These are phyloP conservation scores for Galerucella nymphaeae DNA, from an alignment of 2,888 invertebrate species.

Conservation along the genomic window DNA sequence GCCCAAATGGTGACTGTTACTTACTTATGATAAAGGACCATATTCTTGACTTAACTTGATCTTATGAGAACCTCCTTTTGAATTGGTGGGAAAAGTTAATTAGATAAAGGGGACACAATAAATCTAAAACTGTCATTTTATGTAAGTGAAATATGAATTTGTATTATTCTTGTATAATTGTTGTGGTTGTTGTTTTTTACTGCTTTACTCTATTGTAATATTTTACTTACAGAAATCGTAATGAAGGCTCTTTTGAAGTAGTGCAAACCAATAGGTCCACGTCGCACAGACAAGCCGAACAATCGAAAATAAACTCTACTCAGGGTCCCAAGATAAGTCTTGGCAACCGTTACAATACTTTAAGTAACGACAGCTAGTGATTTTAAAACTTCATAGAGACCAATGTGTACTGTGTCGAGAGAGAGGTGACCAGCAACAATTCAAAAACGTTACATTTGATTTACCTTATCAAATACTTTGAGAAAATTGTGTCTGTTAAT, in stretches of 20 bases:
- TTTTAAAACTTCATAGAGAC: conserved; percentile 49
- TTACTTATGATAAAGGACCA: too few species aligned
- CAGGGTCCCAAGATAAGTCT: conserved; percentile 70
- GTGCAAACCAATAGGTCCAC: conserved; percentile 69
- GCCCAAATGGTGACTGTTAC: too few species aligned
- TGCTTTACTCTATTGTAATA: conserved; percentile 13
- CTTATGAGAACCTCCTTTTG: too few species aligned
- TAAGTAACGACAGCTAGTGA: conserved; percentile 70
- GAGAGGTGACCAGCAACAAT: conserved; percentile 45
- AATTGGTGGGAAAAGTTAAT: too few species aligned
- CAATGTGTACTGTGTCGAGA: conserved; percentile 48
- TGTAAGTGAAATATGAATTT: too few species aligned
- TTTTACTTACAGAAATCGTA: conserved; percentile 62
- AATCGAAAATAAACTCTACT: conserved; percentile 63
- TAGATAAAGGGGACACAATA: too few species aligned
- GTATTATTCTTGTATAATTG: too few species aligned
- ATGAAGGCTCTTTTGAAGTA: conserved; percentile 71
- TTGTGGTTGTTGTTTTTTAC: background rate
- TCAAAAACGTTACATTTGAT: conserved; percentile 37
- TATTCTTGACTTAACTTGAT: too few species aligned
- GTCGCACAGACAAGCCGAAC: conserved; percentile 65
- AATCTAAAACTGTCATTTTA: too few species aligned
- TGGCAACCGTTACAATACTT: conserved; percentile 74
- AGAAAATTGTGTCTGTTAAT: conserved; percentile 19
- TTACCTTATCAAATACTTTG: conserved; percentile 28